These are phyloP conservation scores for Myripristis murdjan DNA, from an alignment of 2,797 vertebrate genomes.

Conservation along the genomic window DNA sequence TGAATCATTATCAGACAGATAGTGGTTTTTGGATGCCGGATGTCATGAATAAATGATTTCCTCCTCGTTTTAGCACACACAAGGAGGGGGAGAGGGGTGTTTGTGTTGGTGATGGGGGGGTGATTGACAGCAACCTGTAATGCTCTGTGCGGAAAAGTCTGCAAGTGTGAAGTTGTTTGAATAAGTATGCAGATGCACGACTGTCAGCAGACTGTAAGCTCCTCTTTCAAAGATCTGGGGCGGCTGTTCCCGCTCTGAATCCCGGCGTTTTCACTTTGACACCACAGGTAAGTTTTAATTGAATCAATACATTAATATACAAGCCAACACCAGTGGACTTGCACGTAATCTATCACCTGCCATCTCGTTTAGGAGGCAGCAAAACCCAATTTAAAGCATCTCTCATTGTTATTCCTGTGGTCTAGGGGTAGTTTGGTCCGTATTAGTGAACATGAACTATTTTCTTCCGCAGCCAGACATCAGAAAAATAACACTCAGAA, in stretches of 20 bases:
- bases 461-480: not conserved
- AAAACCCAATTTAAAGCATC: not conserved
- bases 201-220: slow-evolving; percentile 49
- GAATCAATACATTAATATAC: not conserved
- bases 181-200: slow-evolving; percentile 67
- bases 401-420: not conserved
- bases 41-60: slow-evolving; percentile 85
- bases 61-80: slow-evolving; percentile 61
- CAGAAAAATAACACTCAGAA: slow-evolving; percentile 34
- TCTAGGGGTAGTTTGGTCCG: not conserved
- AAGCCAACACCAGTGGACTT: not conserved
- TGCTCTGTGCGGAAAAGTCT: slow-evolving; percentile 45
- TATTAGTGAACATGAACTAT: too few relatives aligned
- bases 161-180: slow-evolving; percentile 54
- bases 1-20: slow-evolving; percentile 71
- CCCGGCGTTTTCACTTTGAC: not conserved
- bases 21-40: slow-evolving; percentile 68
- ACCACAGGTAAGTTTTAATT: slow-evolving; percentile 16
- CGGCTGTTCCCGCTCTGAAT: slow-evolving; percentile 20
- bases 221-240: slow-evolving; percentile 46
- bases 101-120: slow-evolving; percentile 32
- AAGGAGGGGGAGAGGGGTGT: slow-evolving; percentile 9
- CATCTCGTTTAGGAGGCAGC: not conserved
- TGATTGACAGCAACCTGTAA: slow-evolving; percentile 77
- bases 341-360: slow-evolving; percentile 1